A percentile compares a stretch with the other conserved stretches of the same genome.
Evolutionary conservation across 2,888 invertebrate species (phyloP).

Genomic region (Pseudoips prasinana): DNA sequence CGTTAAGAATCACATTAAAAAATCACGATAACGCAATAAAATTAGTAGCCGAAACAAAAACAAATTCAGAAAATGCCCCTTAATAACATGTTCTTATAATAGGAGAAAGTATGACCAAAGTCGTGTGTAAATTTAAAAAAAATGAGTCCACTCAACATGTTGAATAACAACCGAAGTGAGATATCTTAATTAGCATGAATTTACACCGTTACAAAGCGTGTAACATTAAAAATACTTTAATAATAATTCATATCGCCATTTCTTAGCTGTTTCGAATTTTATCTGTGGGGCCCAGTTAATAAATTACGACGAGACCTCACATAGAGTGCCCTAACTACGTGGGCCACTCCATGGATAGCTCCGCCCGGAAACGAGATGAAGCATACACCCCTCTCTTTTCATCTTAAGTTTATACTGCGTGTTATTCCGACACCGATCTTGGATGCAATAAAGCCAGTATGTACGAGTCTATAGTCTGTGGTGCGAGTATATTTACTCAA

Average conservation of each 20-base stretch:
- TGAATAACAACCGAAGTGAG: constrained; percentile 46
- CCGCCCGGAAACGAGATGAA: constrained; percentile 62
- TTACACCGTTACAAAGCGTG: constrained; percentile 48
- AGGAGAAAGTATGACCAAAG: constrained; percentile 35
- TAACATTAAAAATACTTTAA: constrained; percentile 34
- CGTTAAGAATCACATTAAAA: constrained; percentile 27
- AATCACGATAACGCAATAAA: constrained; percentile 60
- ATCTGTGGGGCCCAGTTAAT: constrained; percentile 69
- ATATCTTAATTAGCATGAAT: constrained; percentile 64
- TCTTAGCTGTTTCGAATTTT: constrained; percentile 60
- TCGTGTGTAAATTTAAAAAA: constrained; percentile 36
- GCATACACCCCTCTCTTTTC: constrained; percentile 21
- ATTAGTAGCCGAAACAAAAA: constrained; percentile 45
- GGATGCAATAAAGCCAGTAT: constrained; percentile 27
- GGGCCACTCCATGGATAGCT: constrained; percentile 55
- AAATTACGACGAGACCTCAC: constrained; percentile 77
- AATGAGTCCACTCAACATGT: constrained; percentile 42
- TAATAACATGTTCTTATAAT: constrained; percentile 37
- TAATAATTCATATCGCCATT: constrained; percentile 63
- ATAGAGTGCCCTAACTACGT: constrained; percentile 66
- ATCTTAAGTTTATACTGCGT: constrained; percentile 13
- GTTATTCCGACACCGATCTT: constrained; percentile 25
- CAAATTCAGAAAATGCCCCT: constrained; percentile 41
- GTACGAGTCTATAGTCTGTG: constrained; percentile 41
- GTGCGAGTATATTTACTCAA: constrained; percentile 41